These are phyloP conservation scores for Conops quadrifasciatus DNA, from an alignment of 2,888 invertebrate species.

Conservation along the genomic window DNA sequence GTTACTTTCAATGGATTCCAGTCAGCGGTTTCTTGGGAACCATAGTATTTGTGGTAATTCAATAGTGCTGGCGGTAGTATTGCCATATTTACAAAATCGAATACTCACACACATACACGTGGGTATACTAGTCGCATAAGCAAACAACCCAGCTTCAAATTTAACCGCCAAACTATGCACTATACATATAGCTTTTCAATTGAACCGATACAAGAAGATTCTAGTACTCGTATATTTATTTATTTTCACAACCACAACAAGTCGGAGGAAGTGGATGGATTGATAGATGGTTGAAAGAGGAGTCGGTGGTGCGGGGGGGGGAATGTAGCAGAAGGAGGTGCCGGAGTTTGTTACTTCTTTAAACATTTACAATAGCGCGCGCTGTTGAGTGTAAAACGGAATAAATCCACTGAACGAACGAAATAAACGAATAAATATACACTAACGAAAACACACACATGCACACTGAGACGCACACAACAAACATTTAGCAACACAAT, in stretches of 20 bases:
- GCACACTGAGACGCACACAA: background rate
- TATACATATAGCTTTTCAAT: no score
- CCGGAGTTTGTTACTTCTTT: constrained; percentile 22
- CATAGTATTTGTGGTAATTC: no score
- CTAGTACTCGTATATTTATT: constrained; percentile 27
- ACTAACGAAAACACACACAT: background rate
- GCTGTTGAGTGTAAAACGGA: background rate
- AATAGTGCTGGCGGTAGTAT: no score
- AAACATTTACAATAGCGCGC: constrained; percentile 24
- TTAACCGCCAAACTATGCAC: no score
- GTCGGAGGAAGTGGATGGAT: no score
- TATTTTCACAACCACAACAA: constrained; percentile 12
- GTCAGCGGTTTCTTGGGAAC: constrained; percentile 1
- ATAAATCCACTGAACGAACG: constrained; percentile 20
- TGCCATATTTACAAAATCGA: no score
- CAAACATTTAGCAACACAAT: background rate
- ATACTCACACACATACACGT: no score
- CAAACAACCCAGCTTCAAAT: no score
- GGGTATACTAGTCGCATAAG: no score
- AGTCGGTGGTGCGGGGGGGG: no score
- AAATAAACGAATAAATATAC: background rate
- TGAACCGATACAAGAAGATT: constrained; percentile 5
- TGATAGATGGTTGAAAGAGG: no score
- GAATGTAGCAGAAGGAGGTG: no score
- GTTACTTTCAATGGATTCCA: background rate